phyloP scores from a whole-genome alignment of 2,113 vertebrate species.

The Mus spicilegus region DNA sequence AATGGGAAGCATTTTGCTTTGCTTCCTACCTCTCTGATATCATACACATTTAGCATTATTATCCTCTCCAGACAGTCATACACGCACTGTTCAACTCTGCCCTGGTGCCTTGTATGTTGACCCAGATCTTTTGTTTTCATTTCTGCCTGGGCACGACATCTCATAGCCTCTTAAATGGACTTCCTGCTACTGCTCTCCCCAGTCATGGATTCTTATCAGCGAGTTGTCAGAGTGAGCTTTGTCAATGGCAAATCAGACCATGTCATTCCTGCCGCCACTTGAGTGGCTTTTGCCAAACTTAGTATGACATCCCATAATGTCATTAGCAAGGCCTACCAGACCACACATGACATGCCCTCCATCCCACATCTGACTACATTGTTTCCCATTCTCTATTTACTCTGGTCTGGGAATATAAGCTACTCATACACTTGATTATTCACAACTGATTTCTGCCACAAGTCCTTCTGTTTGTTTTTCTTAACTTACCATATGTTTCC shows the following conservation, averaged over 20 bases:
- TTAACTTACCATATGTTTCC: neutral
- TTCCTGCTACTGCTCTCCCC: neutral
- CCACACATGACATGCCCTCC: neutral
- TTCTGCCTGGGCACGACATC: neutral
- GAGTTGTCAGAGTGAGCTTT: neutral
- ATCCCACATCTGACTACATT: neutral
- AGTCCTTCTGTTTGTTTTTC: neutral
- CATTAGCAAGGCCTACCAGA: neutral
- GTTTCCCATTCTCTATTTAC: neutral
- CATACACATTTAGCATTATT: neutral
- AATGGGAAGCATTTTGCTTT: neutral
- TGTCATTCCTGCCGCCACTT: neutral
- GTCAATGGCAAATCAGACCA: neutral
- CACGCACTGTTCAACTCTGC: neutral
- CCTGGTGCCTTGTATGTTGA: neutral
- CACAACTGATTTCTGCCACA: neutral
- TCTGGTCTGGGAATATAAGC: neutral
- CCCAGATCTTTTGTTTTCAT: neutral
- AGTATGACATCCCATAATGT: neutral
- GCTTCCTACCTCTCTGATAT: neutral
- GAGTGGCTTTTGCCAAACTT: neutral
- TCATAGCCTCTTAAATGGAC: neutral
- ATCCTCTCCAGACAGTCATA: neutral
- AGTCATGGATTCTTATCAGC: neutral
- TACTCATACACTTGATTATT: fast-evolving